Evolutionary conservation across 2,113 vertebrate genomes (phyloP), one percentile per base, ranked within the genome.

Genomic region (Petrocephalus zakoni): DNA sequence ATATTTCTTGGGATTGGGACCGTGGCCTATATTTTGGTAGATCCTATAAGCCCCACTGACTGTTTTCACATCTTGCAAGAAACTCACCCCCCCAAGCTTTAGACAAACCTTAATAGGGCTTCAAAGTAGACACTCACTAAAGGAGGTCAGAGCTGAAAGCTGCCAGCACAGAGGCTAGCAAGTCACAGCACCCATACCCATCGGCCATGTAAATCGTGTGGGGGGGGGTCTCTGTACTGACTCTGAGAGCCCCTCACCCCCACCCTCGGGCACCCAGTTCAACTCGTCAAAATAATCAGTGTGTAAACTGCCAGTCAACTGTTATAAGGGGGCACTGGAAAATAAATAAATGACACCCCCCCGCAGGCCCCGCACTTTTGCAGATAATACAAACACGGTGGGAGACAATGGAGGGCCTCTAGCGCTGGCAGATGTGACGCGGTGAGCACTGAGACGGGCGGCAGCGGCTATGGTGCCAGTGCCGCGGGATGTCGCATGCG

Each of bases 311-410:
- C 47, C 81, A 83, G 11, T 83, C 84, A 53, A 86, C n/a, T 52
- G 13, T 37, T 55, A 56, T 5, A 21, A 42, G 15, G 34, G 72
- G 72, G 82, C 68, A 47, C 29, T 15, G 25, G 42, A 88, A 84
- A 64, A 88, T 49, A 83, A 58, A 88, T 86, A 87, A 89, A 89
- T 87, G 68, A 89, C 72, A 89, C 85, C 49, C 29, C 29, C 7
- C 51, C 53, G 5, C 19, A 81, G 86, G 72, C 53, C 37, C 29
- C 10, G n/a, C 8, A 34, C 51, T 22, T 86, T 52, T 52, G 37
- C 47, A 49, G 72, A 87, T 87, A 56, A 87, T 29, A 58, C 68
- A 87, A 87, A 89, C 85, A 37, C 15, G 29, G 17, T 4, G 29
- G 85, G 68, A 86, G 17, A 81, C 89, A 87, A 82, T 87, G 72